These are phyloP conservation scores for Upupa epops DNA, from an alignment of 2,113 vertebrate genomes.

Conservation along the genomic window DNA sequence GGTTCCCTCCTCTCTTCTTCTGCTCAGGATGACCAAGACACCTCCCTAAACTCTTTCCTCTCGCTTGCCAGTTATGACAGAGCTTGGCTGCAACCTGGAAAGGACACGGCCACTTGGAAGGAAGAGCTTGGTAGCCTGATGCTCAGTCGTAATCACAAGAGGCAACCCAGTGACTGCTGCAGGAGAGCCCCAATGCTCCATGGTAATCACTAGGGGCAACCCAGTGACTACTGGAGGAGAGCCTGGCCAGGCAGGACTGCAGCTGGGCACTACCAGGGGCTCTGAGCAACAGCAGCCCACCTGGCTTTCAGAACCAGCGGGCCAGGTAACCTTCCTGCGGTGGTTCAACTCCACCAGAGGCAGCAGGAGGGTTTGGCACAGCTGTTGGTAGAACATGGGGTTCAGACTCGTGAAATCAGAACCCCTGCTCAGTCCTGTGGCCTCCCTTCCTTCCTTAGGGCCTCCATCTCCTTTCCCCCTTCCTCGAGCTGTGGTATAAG, in stretches of 20 bases:
- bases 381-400: rapidly evolving
- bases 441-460: not conserved
- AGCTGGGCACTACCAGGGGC: not conserved
- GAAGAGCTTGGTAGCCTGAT: not conserved
- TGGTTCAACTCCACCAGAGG: not conserved
- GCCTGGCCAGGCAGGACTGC: not conserved
- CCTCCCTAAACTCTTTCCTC: not conserved
- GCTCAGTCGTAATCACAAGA: not conserved
- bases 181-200: too few species aligned
- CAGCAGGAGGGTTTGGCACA: not conserved
- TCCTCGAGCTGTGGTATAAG: rapidly evolving
- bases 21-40: not conserved
- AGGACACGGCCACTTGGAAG: not conserved
- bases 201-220: not conserved
- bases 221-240: rapidly evolving
- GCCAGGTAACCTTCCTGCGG: not conserved
- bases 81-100: not conserved
- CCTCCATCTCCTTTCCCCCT: not conserved
- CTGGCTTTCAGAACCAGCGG: not conserved
- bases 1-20: too few species aligned
- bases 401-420: not conserved
- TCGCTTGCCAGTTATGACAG: not conserved
- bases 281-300: not conserved
- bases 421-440: not conserved
- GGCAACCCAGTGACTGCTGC: rapidly evolving